A percentile compares a stretch with the other conserved stretches of the same genome.
Evolutionary conservation across 2,113 vertebrate genomes (phyloP).

Genomic region (Miniopterus natalensis): DNA sequence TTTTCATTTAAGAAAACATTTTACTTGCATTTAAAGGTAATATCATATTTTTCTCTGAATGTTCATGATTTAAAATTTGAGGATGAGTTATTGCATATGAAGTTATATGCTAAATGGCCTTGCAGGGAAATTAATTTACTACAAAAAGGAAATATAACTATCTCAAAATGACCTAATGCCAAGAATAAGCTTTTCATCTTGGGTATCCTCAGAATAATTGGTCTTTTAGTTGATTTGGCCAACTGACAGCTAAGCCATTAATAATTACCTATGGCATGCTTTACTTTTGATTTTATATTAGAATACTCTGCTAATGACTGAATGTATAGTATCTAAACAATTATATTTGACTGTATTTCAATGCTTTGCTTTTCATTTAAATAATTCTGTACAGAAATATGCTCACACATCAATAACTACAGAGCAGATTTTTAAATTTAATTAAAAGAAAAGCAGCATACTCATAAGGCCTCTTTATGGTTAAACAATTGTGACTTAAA

Average conservation of each 20-base stretch:
- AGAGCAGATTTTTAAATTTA: slow-evolving; percentile 84
- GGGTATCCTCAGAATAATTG: slow-evolving; percentile 92
- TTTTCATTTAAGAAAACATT: neutral
- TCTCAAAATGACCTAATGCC: slow-evolving; percentile 83
- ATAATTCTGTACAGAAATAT: slow-evolving; percentile 88
- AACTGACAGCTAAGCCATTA: slow-evolving; percentile 89
- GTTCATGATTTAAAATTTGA: slow-evolving; percentile 63
- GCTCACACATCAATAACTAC: slow-evolving; percentile 81
- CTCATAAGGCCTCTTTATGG: slow-evolving; percentile 79
- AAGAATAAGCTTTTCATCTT: slow-evolving; percentile 90
- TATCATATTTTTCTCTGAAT: slow-evolving; percentile 22
- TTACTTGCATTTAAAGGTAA: slow-evolving; percentile 44
- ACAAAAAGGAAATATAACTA: slow-evolving; percentile 71
- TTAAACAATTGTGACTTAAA: slow-evolving; percentile 86
- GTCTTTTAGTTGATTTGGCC: slow-evolving; percentile 93
- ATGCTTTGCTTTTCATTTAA: slow-evolving; percentile 88
- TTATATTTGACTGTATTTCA: slow-evolving; percentile 84
- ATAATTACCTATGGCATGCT: slow-evolving; percentile 91
- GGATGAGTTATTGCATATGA: slow-evolving; percentile 72
- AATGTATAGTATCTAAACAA: slow-evolving; percentile 80
- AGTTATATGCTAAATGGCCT: slow-evolving; percentile 85
- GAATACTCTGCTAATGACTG: slow-evolving; percentile 84
- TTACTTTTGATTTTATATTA: slow-evolving; percentile 86
- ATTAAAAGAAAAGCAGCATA: slow-evolving; percentile 85
- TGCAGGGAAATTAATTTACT: slow-evolving; percentile 89